Conservation (phyloP, 2,797 vertebrate genomes). For the Lepidocolaptes lacrymiger region DNA sequence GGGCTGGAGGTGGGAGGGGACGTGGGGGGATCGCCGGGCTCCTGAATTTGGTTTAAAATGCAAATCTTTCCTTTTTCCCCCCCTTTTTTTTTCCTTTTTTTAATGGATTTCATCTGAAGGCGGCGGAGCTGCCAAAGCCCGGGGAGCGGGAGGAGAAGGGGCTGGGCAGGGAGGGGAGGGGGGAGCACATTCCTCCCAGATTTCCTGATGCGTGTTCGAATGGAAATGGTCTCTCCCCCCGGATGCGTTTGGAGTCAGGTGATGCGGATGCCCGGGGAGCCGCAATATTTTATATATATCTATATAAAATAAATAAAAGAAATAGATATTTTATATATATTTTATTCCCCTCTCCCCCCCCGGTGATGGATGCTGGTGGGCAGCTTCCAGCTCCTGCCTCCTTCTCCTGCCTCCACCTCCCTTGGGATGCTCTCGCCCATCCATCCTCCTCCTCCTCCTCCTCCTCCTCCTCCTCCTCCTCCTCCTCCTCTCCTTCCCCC, state of each 20-base stretch:
- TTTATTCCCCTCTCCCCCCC: background rate
- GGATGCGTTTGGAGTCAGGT: slow-evolving; percentile 8
- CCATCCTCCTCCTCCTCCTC: background rate
- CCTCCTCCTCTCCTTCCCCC: background rate
- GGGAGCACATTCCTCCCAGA: slow-evolving; percentile 2
- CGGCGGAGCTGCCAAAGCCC: background rate
- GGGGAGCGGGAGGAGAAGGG: background rate
- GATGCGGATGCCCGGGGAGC: background rate
- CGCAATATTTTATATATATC: background rate
- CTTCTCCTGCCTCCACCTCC: background rate
- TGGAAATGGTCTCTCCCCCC: background rate
- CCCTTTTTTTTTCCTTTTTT: background rate
- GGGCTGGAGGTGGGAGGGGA: background rate
- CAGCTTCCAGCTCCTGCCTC: background rate
- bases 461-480: too few relatives aligned
- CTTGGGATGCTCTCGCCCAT: background rate
- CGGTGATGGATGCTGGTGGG: background rate
- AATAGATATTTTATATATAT: too few relatives aligned
- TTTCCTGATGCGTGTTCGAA: slow-evolving; percentile 5
- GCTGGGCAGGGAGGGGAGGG: background rate
- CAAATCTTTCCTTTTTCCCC: background rate
- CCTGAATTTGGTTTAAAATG: slow-evolving; percentile 40
- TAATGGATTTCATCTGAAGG: slow-evolving; percentile 3
- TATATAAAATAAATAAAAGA: too few relatives aligned
- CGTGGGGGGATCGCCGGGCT: background rate